phyloP scores from a whole-genome alignment of 2,113 vertebrate genomes.

The Carettochelys insculpta region DNA sequence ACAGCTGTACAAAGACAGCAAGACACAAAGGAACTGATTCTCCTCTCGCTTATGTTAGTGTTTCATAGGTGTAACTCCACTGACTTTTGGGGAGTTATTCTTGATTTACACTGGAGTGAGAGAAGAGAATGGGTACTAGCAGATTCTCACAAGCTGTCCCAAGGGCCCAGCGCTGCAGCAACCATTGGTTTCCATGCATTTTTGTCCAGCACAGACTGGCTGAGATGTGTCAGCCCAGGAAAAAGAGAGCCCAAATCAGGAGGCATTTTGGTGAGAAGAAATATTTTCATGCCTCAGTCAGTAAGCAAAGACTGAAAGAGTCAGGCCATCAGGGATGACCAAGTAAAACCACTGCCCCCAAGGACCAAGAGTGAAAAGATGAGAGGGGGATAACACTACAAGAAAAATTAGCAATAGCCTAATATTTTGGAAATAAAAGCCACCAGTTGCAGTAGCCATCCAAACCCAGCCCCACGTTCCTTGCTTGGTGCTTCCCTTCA shows the following conservation, averaged over 20 bases:
- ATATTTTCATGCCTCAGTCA: neutral
- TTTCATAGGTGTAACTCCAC: neutral
- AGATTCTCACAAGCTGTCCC: neutral
- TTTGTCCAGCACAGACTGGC: neutral
- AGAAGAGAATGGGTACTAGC: neutral
- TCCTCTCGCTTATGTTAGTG: neutral
- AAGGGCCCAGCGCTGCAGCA: neutral
- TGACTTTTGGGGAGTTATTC: neutral
- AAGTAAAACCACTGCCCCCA: neutral
- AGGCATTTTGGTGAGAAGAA: neutral
- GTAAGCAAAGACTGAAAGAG: neutral
- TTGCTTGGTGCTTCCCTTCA: neutral
- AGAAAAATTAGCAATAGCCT: neutral
- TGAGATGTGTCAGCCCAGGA: neutral
- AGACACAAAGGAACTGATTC: neutral
- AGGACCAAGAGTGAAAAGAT: neutral
- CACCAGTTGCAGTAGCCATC: neutral
- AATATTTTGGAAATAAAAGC: neutral
- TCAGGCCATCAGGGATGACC: neutral
- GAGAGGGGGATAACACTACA: neutral
- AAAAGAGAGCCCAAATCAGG: neutral
- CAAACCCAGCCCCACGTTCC: neutral
- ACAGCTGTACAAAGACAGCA: neutral
- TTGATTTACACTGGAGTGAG: neutral
- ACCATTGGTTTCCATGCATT: neutral